Evolutionary conservation across 1,140 invertebrate genomes (phyloP).

Genomic region (Conus betulinus): DNA sequence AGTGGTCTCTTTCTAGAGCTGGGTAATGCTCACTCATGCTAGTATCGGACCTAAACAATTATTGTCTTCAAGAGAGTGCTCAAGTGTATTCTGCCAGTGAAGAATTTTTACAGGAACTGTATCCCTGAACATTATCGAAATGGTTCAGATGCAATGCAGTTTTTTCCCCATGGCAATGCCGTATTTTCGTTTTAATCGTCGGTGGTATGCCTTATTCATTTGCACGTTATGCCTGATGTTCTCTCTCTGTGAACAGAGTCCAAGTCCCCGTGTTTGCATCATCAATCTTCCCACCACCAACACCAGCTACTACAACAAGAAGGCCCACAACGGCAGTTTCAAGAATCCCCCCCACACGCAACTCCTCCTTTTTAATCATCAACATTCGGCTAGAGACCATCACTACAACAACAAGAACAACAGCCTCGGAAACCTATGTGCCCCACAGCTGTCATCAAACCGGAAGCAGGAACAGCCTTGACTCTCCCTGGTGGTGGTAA

Average conservation of each 20-base stretch:
- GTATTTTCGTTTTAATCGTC: too few species aligned
- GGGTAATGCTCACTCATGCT: too few species aligned
- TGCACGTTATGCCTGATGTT: too few species aligned
- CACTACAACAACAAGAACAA: constrained; percentile 10
- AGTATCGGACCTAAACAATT: too few species aligned
- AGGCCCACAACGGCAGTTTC: not conserved
- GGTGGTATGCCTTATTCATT: too few species aligned
- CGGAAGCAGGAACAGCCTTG: not conserved
- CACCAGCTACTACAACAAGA: not conserved
- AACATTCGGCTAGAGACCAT: not conserved
- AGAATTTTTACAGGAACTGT: too few species aligned
- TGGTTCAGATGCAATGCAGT: too few species aligned
- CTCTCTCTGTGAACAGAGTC: constrained; percentile 1
- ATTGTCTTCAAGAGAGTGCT: too few species aligned
- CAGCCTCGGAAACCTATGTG: not conserved
- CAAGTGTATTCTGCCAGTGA: too few species aligned
- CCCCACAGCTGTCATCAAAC: constrained; percentile 19
- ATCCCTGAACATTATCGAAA: too few species aligned
- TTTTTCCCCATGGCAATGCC: too few species aligned
- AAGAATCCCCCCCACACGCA: not conserved
- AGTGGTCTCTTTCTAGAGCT: too few species aligned
- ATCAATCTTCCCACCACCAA: not conserved
- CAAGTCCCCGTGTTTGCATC: not conserved
- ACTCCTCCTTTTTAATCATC: not conserved
- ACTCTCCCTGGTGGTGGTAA: not conserved